These are phyloP conservation scores for Antechinus flavipes DNA, from an alignment of 2,113 vertebrate species.

Conservation along the genomic window DNA sequence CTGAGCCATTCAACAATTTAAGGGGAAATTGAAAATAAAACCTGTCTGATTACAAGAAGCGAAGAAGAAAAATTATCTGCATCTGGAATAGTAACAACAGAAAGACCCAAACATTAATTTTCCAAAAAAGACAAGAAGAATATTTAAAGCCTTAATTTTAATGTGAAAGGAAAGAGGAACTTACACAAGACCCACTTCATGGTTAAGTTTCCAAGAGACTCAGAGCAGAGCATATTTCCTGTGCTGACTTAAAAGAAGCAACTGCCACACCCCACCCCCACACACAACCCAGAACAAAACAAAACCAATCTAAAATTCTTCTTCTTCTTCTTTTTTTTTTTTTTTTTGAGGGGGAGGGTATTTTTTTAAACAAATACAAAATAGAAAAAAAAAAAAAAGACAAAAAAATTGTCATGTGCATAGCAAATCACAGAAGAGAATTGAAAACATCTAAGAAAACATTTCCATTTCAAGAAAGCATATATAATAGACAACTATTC, in stretches of 20 bases:
- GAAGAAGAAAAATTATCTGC: neutral
- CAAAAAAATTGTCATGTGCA: too few relatives aligned
- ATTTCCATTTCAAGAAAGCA: too few relatives aligned
- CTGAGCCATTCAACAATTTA: slow-evolving; percentile 11
- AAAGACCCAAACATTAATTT: neutral
- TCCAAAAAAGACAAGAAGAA: neutral
- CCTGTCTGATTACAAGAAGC: neutral
- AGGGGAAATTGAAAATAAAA: neutral
- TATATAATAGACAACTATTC: too few relatives aligned
- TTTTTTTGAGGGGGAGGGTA: too few relatives aligned
- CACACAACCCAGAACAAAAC: neutral
- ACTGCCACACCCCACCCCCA: neutral
- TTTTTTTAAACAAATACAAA: too few relatives aligned
- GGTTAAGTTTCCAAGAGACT: neutral
- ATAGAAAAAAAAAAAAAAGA: too few relatives aligned
- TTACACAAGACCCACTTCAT: neutral
- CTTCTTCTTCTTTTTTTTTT: too few relatives aligned
- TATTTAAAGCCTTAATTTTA: slow-evolving; percentile 3
- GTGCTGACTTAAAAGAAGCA: neutral
- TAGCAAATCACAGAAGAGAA: too few relatives aligned
- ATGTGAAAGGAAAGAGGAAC: neutral
- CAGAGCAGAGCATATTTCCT: slow-evolving; percentile 8
- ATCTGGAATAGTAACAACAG: neutral
- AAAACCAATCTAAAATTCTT: neutral
- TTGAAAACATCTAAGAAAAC: too few relatives aligned